Base-by-base conservation (phyloP, 2,113 vertebrate species). In the Podiceps cristatus region DNA sequence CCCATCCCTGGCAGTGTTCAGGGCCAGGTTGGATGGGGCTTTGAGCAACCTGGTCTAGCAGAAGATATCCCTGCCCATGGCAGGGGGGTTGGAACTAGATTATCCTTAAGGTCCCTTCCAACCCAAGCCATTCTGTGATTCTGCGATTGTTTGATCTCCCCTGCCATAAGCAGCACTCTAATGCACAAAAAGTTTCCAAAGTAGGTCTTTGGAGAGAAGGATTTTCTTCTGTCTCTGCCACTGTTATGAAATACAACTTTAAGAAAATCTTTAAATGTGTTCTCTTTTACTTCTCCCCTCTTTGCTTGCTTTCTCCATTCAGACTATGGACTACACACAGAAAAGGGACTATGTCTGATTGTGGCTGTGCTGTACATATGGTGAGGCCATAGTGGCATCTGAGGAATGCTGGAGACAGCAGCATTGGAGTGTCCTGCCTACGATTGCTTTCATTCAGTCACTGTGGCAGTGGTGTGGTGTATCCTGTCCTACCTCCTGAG, bases 331-430 rank as follows among this genome's bases (percentile, higher is more conserved):
- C 31, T 33, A 8, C 37, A 23, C 59, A 16, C 10, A 45, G 33
- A 35, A 45, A 35, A 45, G 17, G 13, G 33, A 9, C 67, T 31
- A 0, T 19, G 45, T 42, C 50, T 60, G 13, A 1, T 2, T 44
- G 22, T 49, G 42, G 9, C 3, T n/a, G 29, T 47, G 60, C 60
- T n/a, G 11, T 50, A 17, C 5, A 0, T 35, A 18, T 0, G 0
- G 6, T 37, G 33, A 56, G 18, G 12, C 35, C 12, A 1, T 5
- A 29, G 64, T 28, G 53, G 11, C 5, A 9, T 11, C 27, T 31
- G 59, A 73, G 44, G 17, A 33, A 25, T 71, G 37, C 66, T 47
- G 75, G 40, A 50, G 45, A 62, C 71, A 14, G 45, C 55, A 68
- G 42, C 40, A 7, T 0, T 28, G 33, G 11, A 11, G 8, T 10